Evolutionary conservation across 1,140 invertebrate species (phyloP), one percentile per base, ranked within the genome.

Genomic region (Drosophila nigrodunni): DNA sequence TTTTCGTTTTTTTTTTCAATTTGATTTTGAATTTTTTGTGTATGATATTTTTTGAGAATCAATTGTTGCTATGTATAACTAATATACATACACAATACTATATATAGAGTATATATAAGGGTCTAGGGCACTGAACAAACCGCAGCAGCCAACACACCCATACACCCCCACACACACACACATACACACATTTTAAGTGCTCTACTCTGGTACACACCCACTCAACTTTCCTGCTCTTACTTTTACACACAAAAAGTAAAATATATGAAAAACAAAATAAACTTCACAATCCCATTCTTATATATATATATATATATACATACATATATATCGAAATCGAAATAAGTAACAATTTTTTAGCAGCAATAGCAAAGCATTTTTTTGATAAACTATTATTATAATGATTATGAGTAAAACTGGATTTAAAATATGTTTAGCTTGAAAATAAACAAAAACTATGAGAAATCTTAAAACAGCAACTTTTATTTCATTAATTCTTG

Each of bases 361-460:
- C 73, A 44, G 49, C 76, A 78, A 74, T 70, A 70, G 58, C 71
- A 60, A 75, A 82, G 71, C 71, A 79, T 87, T 87, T 87, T 85
- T 86, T 86, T 64, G 58, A 72, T 57, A 72, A 81, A 65, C 44
- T 70, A 77, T 74, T 83, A 85, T 85, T 77, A 71, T 85, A 78
- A 88, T 66, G 58, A 82, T 57, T 78, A 78, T 79, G 67, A 79
- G 74, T 70, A 87, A 80, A 87, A 82, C 66, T 80, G 78, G 67
- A 76, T 81, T 71, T 46, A 72, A 62, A 65, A 78, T 80, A 85
- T 57, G 77, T 88, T 88, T 88, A 87, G 83, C 83, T 82, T 87
- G 82, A 74, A 86, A 86, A 87, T 68, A 73, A 79, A 83, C 62
- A 72, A 77, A 78, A 76, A 72, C 67, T 67, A 78, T 72, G 58